These are phyloP conservation scores for Sylvia atricapilla DNA, from an alignment of 2,113 vertebrate genomes.

Conservation along the genomic window DNA sequence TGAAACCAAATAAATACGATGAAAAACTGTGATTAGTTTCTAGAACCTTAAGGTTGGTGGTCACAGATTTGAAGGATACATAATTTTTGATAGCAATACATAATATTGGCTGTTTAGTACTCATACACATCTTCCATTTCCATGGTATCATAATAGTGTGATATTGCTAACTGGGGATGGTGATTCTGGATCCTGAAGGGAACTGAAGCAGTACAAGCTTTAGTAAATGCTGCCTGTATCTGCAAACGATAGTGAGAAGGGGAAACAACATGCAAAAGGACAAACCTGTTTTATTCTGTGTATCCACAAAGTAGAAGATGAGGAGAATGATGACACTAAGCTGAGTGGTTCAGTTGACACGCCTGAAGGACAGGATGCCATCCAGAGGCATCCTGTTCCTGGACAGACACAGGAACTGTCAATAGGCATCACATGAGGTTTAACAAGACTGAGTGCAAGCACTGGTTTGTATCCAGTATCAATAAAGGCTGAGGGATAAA, in stretches of 20 bases:
- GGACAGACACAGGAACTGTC: neutral
- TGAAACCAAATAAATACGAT: neutral
- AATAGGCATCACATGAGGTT: neutral
- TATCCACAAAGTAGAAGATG: neutral
- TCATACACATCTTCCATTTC: neutral
- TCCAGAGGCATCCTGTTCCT: neutral
- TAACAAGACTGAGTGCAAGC: neutral
- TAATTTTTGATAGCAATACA: neutral
- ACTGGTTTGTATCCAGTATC: no score
- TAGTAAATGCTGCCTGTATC: neutral
- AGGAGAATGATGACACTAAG: neutral
- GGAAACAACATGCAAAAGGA: neutral
- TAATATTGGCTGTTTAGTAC: neutral
- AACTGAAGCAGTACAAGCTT: neutral
- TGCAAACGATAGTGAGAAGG: neutral
- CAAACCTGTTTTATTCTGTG: neutral
- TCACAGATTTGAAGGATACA: neutral
- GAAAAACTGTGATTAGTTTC: neutral
- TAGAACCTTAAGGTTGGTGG: neutral
- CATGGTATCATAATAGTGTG: fast-evolving
- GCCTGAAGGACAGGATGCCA: neutral
- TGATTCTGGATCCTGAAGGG: neutral
- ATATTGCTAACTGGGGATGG: neutral
- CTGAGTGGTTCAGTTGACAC: neutral
- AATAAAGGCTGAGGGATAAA: neutral